These are phyloP conservation scores for Toxotes chatareus DNA, from an alignment of 2,113 vertebrate genomes.

Conservation along the genomic window DNA sequence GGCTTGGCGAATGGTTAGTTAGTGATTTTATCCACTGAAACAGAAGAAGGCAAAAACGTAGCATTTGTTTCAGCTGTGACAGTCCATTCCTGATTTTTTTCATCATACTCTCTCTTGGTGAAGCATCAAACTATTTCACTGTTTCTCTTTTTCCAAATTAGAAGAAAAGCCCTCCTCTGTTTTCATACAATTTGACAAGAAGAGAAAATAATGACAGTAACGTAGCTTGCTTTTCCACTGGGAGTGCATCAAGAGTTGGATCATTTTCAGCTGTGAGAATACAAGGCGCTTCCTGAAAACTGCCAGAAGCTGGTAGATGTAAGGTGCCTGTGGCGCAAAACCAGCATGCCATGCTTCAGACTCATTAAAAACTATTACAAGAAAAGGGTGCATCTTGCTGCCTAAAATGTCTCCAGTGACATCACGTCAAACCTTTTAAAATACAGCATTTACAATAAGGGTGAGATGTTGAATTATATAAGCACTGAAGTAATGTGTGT, in stretches of 20 bases:
- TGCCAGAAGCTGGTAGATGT: conserved; percentile 41
- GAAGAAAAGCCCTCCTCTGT: conserved; percentile 23
- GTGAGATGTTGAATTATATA: conserved; percentile 22
- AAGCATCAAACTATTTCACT: conserved; percentile 2
- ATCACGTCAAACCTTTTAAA: conserved; percentile 26
- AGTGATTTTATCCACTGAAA: too few relatives aligned
- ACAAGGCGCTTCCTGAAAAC: conserved; percentile 25
- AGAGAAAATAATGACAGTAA: conserved; percentile 42
- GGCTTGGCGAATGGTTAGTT: too few relatives aligned
- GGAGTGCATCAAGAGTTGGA: conserved; percentile 33
- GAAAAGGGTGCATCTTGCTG: conserved; percentile 14
- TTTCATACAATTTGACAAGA: conserved; percentile 47
- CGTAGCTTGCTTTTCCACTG: conserved; percentile 15
- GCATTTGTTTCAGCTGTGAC: too few relatives aligned
- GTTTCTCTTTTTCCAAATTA: conserved; percentile 21
- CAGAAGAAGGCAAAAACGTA: too few relatives aligned
- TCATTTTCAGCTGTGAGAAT: conserved; percentile 40
- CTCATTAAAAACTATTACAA: conserved; percentile 45
- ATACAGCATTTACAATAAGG: conserved; percentile 9
- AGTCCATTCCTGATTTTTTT: too few relatives aligned
- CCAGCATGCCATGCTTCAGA: conserved; percentile 18
- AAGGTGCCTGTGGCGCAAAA: conserved; percentile 26
- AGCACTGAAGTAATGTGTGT: conserved; percentile 9
- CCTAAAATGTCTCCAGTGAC: conserved; percentile 21
- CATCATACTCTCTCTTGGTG: neutral